Evolutionary conservation across 2,113 vertebrate genomes (phyloP).

Genomic region (Charadrius vociferus): DNA sequence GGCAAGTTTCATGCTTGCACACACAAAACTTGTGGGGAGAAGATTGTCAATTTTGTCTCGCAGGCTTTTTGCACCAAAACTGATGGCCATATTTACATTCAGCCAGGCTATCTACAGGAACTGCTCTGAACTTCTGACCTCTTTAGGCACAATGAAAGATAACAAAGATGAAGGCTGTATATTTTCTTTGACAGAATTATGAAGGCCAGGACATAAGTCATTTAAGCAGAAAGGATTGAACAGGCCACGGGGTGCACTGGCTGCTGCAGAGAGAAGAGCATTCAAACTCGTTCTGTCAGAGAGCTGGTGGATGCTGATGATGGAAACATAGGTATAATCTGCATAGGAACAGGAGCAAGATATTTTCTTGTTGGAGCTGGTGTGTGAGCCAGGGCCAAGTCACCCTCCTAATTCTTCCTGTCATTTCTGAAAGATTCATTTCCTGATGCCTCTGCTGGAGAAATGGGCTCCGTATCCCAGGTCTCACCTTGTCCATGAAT

Average conservation of each 20-base stretch:
- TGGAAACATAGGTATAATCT: slow-evolving; percentile 2
- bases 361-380: not conserved
- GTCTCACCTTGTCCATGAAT: slow-evolving; percentile 59
- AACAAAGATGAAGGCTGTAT: slow-evolving; percentile 69
- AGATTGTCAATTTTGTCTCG: slow-evolving; percentile 27
- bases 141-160: slow-evolving; percentile 69
- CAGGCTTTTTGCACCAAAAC: slow-evolving; percentile 44
- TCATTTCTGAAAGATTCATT: slow-evolving; percentile 61
- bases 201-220: slow-evolving; percentile 64
- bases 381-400: slow-evolving; percentile 37
- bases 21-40: slow-evolving; percentile 54
- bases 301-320: not conserved
- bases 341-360: slow-evolving; percentile 9
- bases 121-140: slow-evolving; percentile 67
- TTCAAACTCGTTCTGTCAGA: not conserved
- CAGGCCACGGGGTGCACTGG: not conserved
- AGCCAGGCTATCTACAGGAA: slow-evolving; percentile 27
- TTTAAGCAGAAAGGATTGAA: slow-evolving; percentile 48
- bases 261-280: not conserved
- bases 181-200: slow-evolving; percentile 66
- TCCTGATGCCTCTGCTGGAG: not conserved
- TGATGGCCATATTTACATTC: slow-evolving; percentile 59
- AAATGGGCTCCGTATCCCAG: slow-evolving; percentile 50
- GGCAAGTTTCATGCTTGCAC: slow-evolving; percentile 45
- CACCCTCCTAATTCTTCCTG: slow-evolving; percentile 62